Conservation (phyloP, 2,888 invertebrate species). For the Apotomis capreana region DNA sequence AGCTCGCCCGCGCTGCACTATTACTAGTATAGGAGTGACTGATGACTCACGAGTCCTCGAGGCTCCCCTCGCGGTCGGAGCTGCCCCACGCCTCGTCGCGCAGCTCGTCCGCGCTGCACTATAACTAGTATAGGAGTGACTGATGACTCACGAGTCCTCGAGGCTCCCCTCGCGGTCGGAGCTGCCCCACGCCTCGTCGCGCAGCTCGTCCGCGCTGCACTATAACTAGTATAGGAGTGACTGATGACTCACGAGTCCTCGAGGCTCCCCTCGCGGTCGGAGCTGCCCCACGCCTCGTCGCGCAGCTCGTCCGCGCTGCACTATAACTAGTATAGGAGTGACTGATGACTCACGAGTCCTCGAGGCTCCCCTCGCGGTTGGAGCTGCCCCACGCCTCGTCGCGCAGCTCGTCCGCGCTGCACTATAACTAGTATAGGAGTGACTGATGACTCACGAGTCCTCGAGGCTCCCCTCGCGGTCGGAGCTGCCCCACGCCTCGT, state of each 20-base stretch:
- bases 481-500: too few species aligned
- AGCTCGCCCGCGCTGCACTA: slow-evolving; percentile 67
- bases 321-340: not conserved
- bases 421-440: too few species aligned
- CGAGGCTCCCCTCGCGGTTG: too few species aligned
- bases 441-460: not conserved
- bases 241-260: not conserved
- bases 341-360: not conserved
- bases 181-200: too few species aligned
- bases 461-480: too few species aligned
- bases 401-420: too few species aligned
- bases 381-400: too few species aligned
- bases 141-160: slow-evolving; percentile 49
- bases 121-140: not conserved
- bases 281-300: too few species aligned
- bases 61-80: slow-evolving; percentile 62
- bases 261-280: too few species aligned
- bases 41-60: slow-evolving; percentile 51
- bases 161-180: slow-evolving; percentile 64
- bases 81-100: too few species aligned
- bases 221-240: not conserved
- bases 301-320: too few species aligned
- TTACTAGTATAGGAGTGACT: not conserved
- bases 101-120: not conserved
- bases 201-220: too few species aligned